These are phyloP conservation scores for Ligdia adustata DNA, from an alignment of 2,888 invertebrate genomes.

Conservation along the genomic window DNA sequence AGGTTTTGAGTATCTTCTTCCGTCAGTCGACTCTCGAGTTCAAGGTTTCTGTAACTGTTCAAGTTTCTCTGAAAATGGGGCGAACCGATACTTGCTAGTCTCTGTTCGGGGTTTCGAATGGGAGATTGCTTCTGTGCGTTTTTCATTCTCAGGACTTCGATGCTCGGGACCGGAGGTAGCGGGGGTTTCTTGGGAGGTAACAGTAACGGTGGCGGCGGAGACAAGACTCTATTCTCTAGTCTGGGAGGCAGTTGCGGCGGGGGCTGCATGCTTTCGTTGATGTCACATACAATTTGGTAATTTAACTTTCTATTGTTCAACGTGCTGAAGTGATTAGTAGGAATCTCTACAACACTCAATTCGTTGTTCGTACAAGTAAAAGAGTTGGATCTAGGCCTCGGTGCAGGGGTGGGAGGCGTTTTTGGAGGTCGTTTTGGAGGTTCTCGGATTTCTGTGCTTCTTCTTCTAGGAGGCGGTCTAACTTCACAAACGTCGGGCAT, in stretches of 20 bases:
- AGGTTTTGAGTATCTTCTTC: constrained; percentile 63
- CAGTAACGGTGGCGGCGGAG: constrained; percentile 80
- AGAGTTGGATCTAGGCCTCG: constrained; percentile 84
- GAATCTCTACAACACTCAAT: constrained; percentile 70
- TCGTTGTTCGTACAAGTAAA: constrained; percentile 76
- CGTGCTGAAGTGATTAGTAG: constrained; percentile 73
- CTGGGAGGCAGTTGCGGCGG: constrained; percentile 84
- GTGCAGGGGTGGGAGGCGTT: constrained; percentile 75
- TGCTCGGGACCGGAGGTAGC: constrained; percentile 87
- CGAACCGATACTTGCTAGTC: constrained; percentile 86
- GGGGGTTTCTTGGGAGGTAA: constrained; percentile 89
- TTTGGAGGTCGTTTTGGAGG: constrained; percentile 89
- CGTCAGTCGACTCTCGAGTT: constrained; percentile 69
- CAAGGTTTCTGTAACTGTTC: constrained; percentile 84
- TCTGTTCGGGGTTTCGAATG: constrained; percentile 70
- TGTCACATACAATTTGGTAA: constrained; percentile 74
- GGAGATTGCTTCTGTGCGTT: constrained; percentile 72
- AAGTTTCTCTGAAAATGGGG: constrained; percentile 85
- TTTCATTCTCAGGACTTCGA: constrained; percentile 85
- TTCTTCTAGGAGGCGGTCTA: constrained; percentile 86
- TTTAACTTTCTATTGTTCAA: constrained; percentile 73
- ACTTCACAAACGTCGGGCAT: constrained; percentile 79
- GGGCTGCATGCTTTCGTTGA: constrained; percentile 63
- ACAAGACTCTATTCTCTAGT: constrained; percentile 63
- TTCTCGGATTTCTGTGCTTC: constrained; percentile 79